These are phyloP conservation scores for Pyrgus malvae DNA, from an alignment of 2,888 invertebrate genomes.

Conservation along the genomic window DNA sequence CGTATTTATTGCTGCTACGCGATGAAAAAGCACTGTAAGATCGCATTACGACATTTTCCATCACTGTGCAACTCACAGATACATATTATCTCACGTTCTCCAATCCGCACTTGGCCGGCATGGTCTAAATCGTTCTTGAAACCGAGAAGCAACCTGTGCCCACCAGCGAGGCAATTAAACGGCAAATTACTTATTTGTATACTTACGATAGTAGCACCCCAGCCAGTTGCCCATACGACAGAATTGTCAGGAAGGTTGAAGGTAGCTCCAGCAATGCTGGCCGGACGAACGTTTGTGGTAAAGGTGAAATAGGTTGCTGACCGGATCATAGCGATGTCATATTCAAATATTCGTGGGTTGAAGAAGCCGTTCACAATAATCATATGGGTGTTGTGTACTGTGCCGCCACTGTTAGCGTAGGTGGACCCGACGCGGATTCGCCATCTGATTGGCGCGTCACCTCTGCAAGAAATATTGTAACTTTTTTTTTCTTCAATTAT, in stretches of 20 bases:
- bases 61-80: no score
- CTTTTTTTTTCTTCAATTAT: no score
- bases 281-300: background rate
- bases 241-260: background rate
- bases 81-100: no score
- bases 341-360: background rate
- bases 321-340: background rate
- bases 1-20: no score
- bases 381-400: background rate
- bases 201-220: background rate
- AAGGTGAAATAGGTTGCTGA: background rate
- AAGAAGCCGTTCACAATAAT: background rate
- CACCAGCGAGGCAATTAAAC: no score
- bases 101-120: no score
- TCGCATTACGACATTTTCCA: no score
- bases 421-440: constrained; percentile 13
- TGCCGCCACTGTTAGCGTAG: constrained; percentile 3
- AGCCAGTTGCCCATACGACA: background rate
- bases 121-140: no score
- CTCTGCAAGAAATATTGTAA: constrained; percentile 3
- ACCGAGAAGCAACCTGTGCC: no score
- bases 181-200: no score
- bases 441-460: constrained; percentile 2
- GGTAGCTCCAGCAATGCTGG: background rate
- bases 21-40: no score